Evolutionary conservation across 1,140 invertebrate species (phyloP).

Genomic region (Drosophila malerkotliana): DNA sequence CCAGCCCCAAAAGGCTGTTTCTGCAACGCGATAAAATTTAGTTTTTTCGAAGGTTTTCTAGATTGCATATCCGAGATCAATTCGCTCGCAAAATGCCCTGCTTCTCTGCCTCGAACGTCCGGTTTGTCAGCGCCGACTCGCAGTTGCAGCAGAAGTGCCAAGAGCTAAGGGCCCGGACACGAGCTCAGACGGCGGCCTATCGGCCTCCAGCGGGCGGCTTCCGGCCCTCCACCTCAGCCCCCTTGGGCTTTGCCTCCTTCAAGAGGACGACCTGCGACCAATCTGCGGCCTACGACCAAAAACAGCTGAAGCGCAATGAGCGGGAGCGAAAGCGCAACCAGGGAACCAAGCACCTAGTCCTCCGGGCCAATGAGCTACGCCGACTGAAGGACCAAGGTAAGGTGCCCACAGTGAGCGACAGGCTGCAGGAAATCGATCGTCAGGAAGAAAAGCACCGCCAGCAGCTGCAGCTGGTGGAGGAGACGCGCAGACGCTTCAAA

Average conservation of each 20-base stretch:
- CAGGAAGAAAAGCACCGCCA: slow-evolving; percentile 62
- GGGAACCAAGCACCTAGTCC: slow-evolving; percentile 54
- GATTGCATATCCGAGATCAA: not conserved
- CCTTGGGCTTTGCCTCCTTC: slow-evolving; percentile 33
- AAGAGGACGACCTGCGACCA: slow-evolving; percentile 45
- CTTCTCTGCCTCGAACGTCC: slow-evolving; percentile 74
- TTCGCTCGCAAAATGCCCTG: slow-evolving; percentile 64
- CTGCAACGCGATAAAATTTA: slow-evolving; percentile 16
- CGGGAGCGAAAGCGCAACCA: slow-evolving; percentile 59
- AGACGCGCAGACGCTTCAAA: slow-evolving; percentile 57
- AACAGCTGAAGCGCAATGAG: slow-evolving; percentile 65
- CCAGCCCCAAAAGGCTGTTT: slow-evolving; percentile 3
- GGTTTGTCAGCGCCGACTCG: slow-evolving; percentile 64
- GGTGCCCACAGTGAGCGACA: slow-evolving; percentile 63
- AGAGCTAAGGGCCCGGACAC: slow-evolving; percentile 53
- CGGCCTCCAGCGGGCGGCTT: slow-evolving; percentile 49
- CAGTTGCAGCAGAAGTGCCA: slow-evolving; percentile 52
- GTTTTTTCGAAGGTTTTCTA: not conserved
- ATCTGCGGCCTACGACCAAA: slow-evolving; percentile 55
- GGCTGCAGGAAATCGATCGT: slow-evolving; percentile 46
- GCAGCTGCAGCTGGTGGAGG: slow-evolving; percentile 66
- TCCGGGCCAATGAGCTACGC: slow-evolving; percentile 61
- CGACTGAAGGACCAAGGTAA: slow-evolving; percentile 64
- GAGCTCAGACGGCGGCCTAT: slow-evolving; percentile 67
- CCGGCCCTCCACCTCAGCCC: slow-evolving; percentile 35